phyloP scores from a whole-genome alignment of 2,888 invertebrate species.

The Lepidonotus clava region DNA sequence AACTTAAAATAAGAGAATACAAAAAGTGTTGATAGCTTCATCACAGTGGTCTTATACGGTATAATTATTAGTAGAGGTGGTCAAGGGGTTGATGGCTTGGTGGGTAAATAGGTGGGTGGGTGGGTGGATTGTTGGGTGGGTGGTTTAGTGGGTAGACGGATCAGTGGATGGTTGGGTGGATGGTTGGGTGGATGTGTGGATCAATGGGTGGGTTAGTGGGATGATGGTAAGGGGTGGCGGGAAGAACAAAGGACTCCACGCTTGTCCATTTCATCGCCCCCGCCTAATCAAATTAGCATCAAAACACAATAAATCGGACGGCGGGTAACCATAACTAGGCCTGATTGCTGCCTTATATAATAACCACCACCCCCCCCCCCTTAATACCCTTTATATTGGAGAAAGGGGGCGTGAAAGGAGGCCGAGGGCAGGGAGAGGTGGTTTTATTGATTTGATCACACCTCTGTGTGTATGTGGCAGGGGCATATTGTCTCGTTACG shows the following conservation, averaged over 20 bases:
- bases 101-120: no score
- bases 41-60: no score
- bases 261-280: constrained; percentile 5
- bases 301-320: constrained; percentile 28
- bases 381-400: constrained; percentile 12
- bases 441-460: constrained; percentile 6
- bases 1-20: no score
- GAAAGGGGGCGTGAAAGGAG: not conserved
- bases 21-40: no score
- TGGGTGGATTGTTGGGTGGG: no score
- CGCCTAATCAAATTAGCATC: constrained; percentile 41
- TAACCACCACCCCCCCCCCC: not conserved
- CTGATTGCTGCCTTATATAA: not conserved
- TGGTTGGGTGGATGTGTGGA: no score
- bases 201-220: no score
- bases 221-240: not conserved
- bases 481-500: no score
- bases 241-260: constrained; percentile 6
- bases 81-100: no score
- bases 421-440: not conserved
- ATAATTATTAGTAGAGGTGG: no score
- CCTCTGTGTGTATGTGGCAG: not conserved
- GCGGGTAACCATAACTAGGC: not conserved
- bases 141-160: no score
- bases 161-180: no score